Evolutionary conservation across 2,113 vertebrate genomes (phyloP), one percentile per base, ranked within the genome.

Genomic region (Protobothrops mucrosquamatus): DNA sequence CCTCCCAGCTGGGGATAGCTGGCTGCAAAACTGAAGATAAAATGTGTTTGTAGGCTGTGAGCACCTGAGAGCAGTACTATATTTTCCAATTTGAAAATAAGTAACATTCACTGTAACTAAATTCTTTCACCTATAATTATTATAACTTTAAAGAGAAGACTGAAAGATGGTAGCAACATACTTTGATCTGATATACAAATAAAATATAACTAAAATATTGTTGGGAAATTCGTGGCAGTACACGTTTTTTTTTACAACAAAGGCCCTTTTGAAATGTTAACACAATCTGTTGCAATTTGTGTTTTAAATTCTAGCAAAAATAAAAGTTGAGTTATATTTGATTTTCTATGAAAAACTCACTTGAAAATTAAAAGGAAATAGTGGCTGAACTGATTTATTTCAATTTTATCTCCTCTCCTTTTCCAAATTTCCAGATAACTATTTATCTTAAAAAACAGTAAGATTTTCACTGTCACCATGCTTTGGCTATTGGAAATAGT

Each of bases 1-100:
- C 52, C 69, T 51, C 52, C 64, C 89, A 92, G 20, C 88, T 95
- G 89, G 92, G 95, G 91, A 91, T 18, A 9, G 4, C 1, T 92
- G 92, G 69, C 26, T 92, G 92, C 1, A 39, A 85, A 26, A 3
- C 2, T 64, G 69, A 64, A 52, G 89, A 90, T 0, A 85, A 95
- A 94, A 90, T 15, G 11, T 0, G 0, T 87, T 92, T 48, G 94
- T 74, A 69, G 24, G 74, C 51, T 93, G 23, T 91, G 64, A 52
- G 48, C 96, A 95, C 85, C 24, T 57, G 34, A 91, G 46, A 85
- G 59, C n/a, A 2, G 0, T 52, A 29, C 92, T 85, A 85, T 81
- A 85, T 87, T 48, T 87, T 34, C 24, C 64, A 89, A 95, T 93
- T 64, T 87, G n/a, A 74, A 7, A 18, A 26, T 46, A 6, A 93